Base-by-base conservation (phyloP, 2,888 invertebrate genomes). In the Lepetodrilus schrolli region DNA sequence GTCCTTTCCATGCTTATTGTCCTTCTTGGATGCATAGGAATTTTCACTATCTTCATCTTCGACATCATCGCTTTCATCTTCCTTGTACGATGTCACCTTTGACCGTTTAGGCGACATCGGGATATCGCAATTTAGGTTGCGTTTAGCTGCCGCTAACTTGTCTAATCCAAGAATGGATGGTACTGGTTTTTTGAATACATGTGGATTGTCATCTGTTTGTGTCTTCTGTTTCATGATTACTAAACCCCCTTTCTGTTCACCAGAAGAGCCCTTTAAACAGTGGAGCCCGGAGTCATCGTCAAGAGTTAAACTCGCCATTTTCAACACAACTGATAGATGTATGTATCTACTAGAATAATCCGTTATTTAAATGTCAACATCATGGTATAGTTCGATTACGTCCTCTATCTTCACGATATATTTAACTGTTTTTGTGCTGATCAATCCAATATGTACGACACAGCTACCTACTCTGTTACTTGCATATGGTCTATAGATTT, bases 151-250 rank as follows among this genome's bases (percentile, higher is more conserved):
- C 7, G 91, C 91, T 10, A 92, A 81, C 77, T 82, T 86, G 74
- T 92, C 92, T 36, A 92, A 80, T 0, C 92, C 92, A 7, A 91
- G 82, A 10, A 90, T 74, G 2, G 91, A 91, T 20, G 75, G 69
- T 66, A 83, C 79, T 70, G 87, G 86, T 76, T 83, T 85, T 72
- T 84, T 86, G 72, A 87, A 88, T 7, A 74, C 51, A 66, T 84
- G 82, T 30, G 75, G 70, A 23, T 49, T 37, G 1, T 79, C 82
- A 8, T 77, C 49, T 34, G 84, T 71, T 10, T 82, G 79, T 5
- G 82, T 82, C 72, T 90, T 90, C n/a, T n/a, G n/a, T 77, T 90
- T 91, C 86, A 89, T 90, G 20, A 91, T 84, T 13, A 90, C 77
- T 21, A 91, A 83, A 3, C 90, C 90, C 2, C 90, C 90, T 48